Conservation (phyloP, 2,797 vertebrate species). For the Xiphophorus birchmanni region DNA sequence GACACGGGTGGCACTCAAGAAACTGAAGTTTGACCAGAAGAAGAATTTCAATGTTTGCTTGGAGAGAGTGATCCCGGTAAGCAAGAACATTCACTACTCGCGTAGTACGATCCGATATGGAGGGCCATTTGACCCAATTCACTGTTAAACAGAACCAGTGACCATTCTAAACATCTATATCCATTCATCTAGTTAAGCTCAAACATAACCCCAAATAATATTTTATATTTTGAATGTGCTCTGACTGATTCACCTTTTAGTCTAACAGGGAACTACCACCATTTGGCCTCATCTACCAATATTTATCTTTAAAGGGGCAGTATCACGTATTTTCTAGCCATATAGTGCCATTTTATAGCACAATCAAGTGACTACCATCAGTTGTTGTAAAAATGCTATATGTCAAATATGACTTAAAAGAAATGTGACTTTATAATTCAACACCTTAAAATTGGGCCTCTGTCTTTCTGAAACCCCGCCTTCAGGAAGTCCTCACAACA, state of each 20-base stretch:
- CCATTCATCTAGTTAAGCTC: background rate
- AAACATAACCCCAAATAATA: background rate
- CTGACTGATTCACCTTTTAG: background rate
- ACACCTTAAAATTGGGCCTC: too few species aligned
- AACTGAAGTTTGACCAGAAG: slow-evolving; percentile 90
- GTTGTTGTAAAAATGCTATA: too few species aligned
- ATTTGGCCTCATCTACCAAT: background rate
- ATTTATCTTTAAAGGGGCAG: background rate
- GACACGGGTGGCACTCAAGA: slow-evolving; percentile 92
- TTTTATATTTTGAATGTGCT: background rate
- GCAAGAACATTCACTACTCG: background rate
- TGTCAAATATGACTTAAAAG: too few species aligned
- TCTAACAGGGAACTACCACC: background rate
- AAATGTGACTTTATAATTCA: too few species aligned
- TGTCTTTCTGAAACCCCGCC: too few species aligned
- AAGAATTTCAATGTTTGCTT: slow-evolving; percentile 94
- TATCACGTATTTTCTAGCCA: too few species aligned
- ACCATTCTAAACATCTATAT: background rate
- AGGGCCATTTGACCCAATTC: background rate
- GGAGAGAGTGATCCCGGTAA: slow-evolving; percentile 79
- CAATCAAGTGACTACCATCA: too few species aligned
- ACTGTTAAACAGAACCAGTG: background rate
- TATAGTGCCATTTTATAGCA: too few species aligned
- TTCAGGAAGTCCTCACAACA: too few species aligned
- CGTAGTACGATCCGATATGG: background rate